Base-by-base conservation (phyloP, 1,140 invertebrate genomes). In the Mizuhopecten yessoensis region DNA sequence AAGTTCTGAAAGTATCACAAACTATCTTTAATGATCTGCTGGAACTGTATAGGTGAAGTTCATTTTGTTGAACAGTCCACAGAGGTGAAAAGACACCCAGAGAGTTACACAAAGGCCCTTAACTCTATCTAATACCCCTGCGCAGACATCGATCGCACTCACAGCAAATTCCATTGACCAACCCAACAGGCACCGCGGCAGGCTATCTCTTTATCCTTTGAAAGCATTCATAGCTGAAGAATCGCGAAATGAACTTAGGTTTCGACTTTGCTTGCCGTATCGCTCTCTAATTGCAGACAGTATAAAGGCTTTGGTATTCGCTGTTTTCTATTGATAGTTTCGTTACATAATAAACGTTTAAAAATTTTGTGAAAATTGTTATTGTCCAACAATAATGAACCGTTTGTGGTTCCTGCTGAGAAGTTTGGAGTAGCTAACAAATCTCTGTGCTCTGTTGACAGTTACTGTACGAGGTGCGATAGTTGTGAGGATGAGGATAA, bases 101-200 rank as follows among this genome's bases (percentile, higher is more conserved):
- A 75, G 57, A 75, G 57, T 75, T 75, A n/a, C 57, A 75, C 57
- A 75, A 75, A 75, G 57, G 57, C 57, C 57, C 57, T 75, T 75
- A 75, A 75, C 57, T 75, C 57, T 75, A 75, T 75, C 57, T 29
- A 75, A 75, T 75, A 29, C 57, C 57, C 57, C 1, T 75, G 1
- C 23, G 23, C n/a, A 1, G 57, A 75, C 57, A 75, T n/a, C n/a
- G 57, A 75, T 75, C 57, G 23, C 17, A 75, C 57, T 75, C 57
- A 23, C 23, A 75, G 57, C 57, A 29, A 75, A 75, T 7, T 75
- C n/a, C 57, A 75, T 75, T 75, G 57, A 75, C 57, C n/a, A 75
- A 75, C 57, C 1, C 57, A 29, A 75, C 57, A 75, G 57, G 57
- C n/a, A 29, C 57, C 57, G n/a, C 57, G 57, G 17, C 57, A n/a